A percentile compares a stretch with the other conserved stretches of the same genome.
Conservation (phyloP, 2,113 vertebrate species). For the Neogobius melanostomus region DNA sequence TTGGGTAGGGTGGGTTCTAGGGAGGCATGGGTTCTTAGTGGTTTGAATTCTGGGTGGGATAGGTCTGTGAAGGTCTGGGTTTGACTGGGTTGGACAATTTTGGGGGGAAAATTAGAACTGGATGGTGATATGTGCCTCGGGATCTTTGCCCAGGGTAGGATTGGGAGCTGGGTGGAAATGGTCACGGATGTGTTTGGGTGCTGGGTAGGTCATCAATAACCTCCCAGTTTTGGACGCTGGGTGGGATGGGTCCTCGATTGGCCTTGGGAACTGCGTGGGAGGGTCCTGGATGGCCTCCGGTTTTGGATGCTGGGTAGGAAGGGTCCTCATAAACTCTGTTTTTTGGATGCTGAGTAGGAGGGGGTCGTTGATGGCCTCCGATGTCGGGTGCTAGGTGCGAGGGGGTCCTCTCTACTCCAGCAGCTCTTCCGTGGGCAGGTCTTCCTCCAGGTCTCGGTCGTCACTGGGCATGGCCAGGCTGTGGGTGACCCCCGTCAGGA, state of each 20-base stretch:
- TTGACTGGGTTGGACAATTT: background rate
- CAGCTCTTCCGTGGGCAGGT: constrained; percentile 92
- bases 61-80: background rate
- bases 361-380: background rate
- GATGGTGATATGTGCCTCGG: too few species aligned
- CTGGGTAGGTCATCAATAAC: background rate
- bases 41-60: too few species aligned
- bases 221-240: background rate
- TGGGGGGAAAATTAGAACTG: background rate
- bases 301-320: background rate
- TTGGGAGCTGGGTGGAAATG: background rate
- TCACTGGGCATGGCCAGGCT: constrained; percentile 85
- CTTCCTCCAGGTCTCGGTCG: constrained; percentile 93
- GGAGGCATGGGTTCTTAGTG: too few species aligned
- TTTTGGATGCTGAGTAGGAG: background rate
- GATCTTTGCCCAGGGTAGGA: too few species aligned
- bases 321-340: background rate
- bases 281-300: background rate
- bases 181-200: background rate
- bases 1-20: background rate
- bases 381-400: background rate
- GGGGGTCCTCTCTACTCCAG: constrained; percentile 83
- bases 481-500: constrained; percentile 84
- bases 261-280: background rate
- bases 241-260: background rate